Evolutionary conservation across 2,113 vertebrate genomes (phyloP).

Genomic region (Nesogale talazaci): DNA sequence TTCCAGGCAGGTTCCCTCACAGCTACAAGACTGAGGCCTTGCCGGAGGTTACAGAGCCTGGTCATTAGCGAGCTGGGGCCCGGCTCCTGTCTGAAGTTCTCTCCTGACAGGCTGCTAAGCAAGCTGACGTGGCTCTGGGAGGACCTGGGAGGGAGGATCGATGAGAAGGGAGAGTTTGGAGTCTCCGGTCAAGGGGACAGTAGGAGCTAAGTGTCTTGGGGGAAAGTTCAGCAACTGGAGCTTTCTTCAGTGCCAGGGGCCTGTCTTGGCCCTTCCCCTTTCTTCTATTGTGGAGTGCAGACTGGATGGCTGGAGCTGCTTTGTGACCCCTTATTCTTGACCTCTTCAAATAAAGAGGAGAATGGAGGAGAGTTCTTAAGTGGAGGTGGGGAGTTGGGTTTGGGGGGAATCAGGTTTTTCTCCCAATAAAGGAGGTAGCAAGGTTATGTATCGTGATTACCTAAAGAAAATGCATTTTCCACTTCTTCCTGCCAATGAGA

Average conservation of each 20-base stretch:
- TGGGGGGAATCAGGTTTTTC: neutral
- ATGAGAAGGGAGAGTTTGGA: neutral
- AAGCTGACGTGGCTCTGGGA: no score
- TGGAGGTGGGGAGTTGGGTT: no score
- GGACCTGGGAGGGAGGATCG: neutral
- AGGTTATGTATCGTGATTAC: neutral
- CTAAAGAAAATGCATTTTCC: neutral
- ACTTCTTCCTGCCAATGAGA: neutral
- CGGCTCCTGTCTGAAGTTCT: neutral
- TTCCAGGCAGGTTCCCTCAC: no score
- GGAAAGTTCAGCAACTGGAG: neutral
- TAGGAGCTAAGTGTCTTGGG: neutral
- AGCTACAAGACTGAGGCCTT: neutral
- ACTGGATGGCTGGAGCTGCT: neutral
- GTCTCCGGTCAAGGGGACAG: neutral
- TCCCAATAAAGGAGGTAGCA: neutral
- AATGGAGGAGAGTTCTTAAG: neutral
- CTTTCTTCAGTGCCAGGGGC: neutral
- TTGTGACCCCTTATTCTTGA: no score
- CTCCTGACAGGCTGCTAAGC: neutral
- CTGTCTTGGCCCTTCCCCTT: neutral
- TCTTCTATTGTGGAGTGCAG: neutral
- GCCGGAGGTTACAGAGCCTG: neutral
- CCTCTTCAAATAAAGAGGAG: neutral
- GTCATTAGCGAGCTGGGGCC: neutral